Conservation (phyloP, 2,113 vertebrate species). For the Microtus montanus region DNA sequence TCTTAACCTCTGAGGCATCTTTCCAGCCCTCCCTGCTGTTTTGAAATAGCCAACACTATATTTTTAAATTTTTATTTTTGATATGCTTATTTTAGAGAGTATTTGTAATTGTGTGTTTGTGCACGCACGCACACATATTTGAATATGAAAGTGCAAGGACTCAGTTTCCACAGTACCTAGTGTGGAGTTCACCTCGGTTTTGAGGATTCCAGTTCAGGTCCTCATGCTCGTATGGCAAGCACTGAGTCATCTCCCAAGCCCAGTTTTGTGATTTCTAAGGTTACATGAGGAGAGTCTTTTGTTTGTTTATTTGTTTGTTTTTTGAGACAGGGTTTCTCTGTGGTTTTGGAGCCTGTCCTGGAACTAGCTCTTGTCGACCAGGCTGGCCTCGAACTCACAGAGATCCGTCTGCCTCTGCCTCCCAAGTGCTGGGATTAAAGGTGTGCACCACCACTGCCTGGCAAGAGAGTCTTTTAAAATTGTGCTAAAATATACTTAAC, state of each 20-base stretch:
- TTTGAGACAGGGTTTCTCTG: too few species aligned
- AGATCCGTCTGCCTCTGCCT: too few species aligned
- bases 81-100: not conserved
- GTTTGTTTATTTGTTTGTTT: not conserved
- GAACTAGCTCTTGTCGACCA: too few species aligned
- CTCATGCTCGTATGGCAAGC: not conserved
- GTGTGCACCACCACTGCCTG: too few species aligned
- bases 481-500: not conserved
- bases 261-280: not conserved
- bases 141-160: not conserved
- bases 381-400: too few species aligned
- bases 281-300: not conserved
- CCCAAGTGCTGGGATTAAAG: too few species aligned
- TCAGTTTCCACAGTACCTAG: not conserved
- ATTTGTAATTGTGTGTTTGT: not conserved
- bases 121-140: too few species aligned
- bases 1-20: not conserved
- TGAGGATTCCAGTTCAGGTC: not conserved
- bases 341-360: too few species aligned
- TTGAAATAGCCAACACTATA: not conserved
- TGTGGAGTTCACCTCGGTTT: not conserved
- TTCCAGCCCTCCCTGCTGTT: not conserved
- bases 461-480: not conserved
- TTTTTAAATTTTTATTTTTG: not conserved
- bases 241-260: not conserved